Base-by-base conservation (phyloP, 2,888 invertebrate genomes). In the Brachyptera risi region DNA sequence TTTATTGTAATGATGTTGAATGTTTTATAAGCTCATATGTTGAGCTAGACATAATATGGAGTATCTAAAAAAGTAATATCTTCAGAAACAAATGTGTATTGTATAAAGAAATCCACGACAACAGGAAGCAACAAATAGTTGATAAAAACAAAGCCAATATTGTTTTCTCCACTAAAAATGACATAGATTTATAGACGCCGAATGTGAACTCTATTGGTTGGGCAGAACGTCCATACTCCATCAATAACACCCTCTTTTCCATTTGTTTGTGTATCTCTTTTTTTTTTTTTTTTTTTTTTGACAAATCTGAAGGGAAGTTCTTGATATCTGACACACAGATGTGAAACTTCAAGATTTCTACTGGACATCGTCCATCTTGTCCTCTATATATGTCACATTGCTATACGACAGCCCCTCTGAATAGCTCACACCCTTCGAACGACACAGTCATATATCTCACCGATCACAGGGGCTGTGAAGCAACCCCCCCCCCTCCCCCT, bases 341-440 rank as follows among this genome's bases (percentile, higher is more conserved):
- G 63, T 54, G 37, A 50, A 49, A 19, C 59, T 57, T 64, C 61
- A 64, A 64, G 61, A 64, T 64, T 64, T 64, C 54, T 38, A 50
- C 61, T 59, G 61, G 61, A 35, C 61, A 56, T 59, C 61, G 63
- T 56, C 61, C 58, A 64, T 59, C 61, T 59, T 54, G 21, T 49
- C 21, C 42, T 57, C 57, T 49, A 27, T n/a, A n/a, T 56, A 21
- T 37, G 37, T 37, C 35, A 38, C 38, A 54, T 54, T 17, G 35
- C 40, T 19, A 15, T 42, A 26, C 5, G 44, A 42, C 42, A 27
- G 9, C 35, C 35, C 31, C 47, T 27, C 3, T 15, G n/a, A 19
- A 50, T 7, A 24, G n/a, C 27, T 21, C 50, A 11, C 50, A 26
- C 26, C 19, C 26, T 27, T 4, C 38, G 56, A 23, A 5, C 24